Base-by-base conservation (phyloP, 2,888 invertebrate species). In the Troides oblongomaculatus region DNA sequence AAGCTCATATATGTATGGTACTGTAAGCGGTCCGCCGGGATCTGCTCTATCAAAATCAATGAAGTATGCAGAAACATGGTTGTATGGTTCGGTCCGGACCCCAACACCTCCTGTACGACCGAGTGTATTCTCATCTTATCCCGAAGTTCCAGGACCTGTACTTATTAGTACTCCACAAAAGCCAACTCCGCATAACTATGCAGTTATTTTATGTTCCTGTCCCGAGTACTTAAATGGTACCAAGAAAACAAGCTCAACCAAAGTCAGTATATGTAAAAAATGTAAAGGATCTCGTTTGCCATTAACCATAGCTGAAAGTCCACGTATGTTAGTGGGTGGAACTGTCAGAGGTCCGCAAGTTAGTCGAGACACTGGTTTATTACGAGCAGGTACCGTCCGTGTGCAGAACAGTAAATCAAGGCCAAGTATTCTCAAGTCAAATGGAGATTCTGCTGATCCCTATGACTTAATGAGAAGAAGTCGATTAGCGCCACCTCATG, bases 21-120 rank as follows among this genome's bases (percentile, higher is more conserved):
- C 92, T 39, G 87, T 92, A 74, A 88, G 89, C 73, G 94, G 94
- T 75, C 95, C 95, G 75, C 94, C 94, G 68, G 94, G 95, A 72
- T 95, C 95, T 79, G 94, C 96, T n/a, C 85, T 97, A 66, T 95
- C 96, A 71, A 96, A 96, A 84, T 96, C 96, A 81, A 96, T 97
- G 96, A 95, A 96, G 84, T 96, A 96, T 89, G 96, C 96, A 56
- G 96, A 97, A 81, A 96, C 96, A 68, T 97, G 97, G 97, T 93
- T 97, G 21, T 97, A 97, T 82, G 96, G 97, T 77, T 96, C 96
- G 56, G 95, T 96, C 1, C 93, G 95, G 78, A 93, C 91, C 74
- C 91, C 93, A 74, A 93, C 92, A 77, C 87, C 86, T 79, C 86
- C 88, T 76, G 84, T 86, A 68, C 82, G 93, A 79, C 88, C 92